Evolutionary conservation across 2,113 vertebrate species (phyloP).

Genomic region (Dromas ardeola): DNA sequence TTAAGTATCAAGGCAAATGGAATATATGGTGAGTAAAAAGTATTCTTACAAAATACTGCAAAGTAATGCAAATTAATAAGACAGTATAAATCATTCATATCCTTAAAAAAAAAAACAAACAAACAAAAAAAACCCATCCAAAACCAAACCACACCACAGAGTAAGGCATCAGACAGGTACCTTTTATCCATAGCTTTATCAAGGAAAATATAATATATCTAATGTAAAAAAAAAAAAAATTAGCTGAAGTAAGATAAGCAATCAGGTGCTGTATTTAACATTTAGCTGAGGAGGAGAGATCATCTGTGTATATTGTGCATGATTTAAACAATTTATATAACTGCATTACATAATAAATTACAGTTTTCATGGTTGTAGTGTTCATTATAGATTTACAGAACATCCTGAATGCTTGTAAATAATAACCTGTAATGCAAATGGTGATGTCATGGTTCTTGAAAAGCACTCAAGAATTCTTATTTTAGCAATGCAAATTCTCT

Average conservation of each 20-base stretch:
- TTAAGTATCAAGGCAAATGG: neutral
- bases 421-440: conserved; percentile 48
- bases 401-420: neutral
- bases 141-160: neutral
- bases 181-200: neutral
- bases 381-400: neutral
- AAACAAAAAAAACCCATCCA: too few species aligned
- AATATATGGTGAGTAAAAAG: neutral
- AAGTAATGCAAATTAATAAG: neutral
- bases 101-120: neutral
- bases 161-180: neutral
- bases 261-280: neutral
- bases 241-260: neutral
- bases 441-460: conserved; percentile 31
- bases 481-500: conserved; percentile 41
- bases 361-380: neutral
- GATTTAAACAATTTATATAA: conserved; percentile 21
- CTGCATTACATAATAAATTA: conserved; percentile 21
- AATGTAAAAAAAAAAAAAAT: neutral
- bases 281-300: neutral
- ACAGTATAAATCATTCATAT: neutral
- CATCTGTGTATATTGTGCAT: neutral
- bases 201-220: neutral
- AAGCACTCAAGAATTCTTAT: conserved; percentile 20
- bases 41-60: neutral